phyloP scores from a whole-genome alignment of 2,888 invertebrate species.

The Nineta flava region DNA sequence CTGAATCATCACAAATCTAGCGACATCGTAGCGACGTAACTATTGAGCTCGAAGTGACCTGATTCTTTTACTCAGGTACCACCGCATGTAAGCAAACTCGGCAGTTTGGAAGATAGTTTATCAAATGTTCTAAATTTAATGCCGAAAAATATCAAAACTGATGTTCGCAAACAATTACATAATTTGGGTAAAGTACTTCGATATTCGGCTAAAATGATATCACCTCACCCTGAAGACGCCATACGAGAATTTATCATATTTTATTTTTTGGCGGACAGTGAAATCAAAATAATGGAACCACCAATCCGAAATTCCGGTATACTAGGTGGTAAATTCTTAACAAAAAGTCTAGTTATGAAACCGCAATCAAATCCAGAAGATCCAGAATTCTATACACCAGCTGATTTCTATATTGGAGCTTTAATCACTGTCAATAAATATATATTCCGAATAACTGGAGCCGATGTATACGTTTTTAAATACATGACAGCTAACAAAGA shows the following conservation, averaged over 20 bases:
- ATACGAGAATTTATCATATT: slow-evolving; percentile 59
- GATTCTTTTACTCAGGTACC: slow-evolving; percentile 23
- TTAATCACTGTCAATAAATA: slow-evolving; percentile 55
- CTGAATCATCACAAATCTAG: too few relatives aligned
- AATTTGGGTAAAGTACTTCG: slow-evolving; percentile 50
- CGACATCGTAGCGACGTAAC: too few relatives aligned
- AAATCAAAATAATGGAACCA: slow-evolving; percentile 57
- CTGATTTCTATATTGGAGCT: slow-evolving; percentile 64
- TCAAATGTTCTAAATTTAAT: slow-evolving; percentile 53
- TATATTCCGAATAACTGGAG: slow-evolving; percentile 59
- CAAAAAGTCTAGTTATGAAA: slow-evolving; percentile 45
- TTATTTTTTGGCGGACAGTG: slow-evolving; percentile 61
- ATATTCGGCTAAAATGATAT: slow-evolving; percentile 62
- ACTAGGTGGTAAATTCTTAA: slow-evolving; percentile 57
- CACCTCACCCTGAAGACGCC: slow-evolving; percentile 61
- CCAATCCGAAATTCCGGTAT: slow-evolving; percentile 55
- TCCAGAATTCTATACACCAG: slow-evolving; percentile 60
- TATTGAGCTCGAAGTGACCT: too few relatives aligned
- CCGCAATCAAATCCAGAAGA: slow-evolving; percentile 51
- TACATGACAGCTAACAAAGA: slow-evolving; percentile 56
- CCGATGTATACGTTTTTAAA: slow-evolving; percentile 62
- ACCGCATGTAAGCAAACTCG: slow-evolving; percentile 56
- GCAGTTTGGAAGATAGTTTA: slow-evolving; percentile 61
- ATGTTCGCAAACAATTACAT: slow-evolving; percentile 55
- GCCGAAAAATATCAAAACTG: slow-evolving; percentile 58